These are phyloP conservation scores for Antheraea pernyi DNA, from an alignment of 1,140 invertebrate species.

Conservation along the genomic window DNA sequence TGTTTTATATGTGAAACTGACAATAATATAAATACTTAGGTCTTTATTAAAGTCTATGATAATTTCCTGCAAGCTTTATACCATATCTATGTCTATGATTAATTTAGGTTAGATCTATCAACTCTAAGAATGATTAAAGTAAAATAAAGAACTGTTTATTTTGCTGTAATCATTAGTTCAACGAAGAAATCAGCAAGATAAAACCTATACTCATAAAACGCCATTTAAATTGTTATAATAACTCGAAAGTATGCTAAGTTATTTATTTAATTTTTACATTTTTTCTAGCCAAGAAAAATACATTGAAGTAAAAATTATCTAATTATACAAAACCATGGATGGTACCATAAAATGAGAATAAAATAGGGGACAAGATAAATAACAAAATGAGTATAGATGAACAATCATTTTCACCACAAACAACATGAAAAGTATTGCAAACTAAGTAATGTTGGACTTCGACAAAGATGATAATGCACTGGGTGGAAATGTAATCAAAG, in stretches of 20 bases:
- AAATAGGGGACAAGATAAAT: constrained; percentile 40
- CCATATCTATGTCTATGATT: too few relatives aligned
- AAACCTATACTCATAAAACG: too few relatives aligned
- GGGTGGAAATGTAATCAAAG: constrained; percentile 77
- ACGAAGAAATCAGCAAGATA: too few relatives aligned
- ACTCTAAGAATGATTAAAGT: too few relatives aligned
- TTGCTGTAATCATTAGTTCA: too few relatives aligned
- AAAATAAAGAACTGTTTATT: too few relatives aligned
- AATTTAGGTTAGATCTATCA: too few relatives aligned
- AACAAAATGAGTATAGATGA: constrained; percentile 41
- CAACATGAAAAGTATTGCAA: constrained; percentile 52
- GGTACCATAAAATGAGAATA: constrained; percentile 65
- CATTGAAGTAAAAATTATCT: constrained; percentile 6
- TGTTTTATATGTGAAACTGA: too few relatives aligned
- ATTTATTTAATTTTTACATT: constrained; percentile 16
- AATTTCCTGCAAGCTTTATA: too few relatives aligned
- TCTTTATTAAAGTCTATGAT: too few relatives aligned
- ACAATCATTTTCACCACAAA: constrained; percentile 33
- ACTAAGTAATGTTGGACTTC: constrained; percentile 61
- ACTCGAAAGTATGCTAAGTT: background rate
- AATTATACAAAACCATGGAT: constrained; percentile 57
- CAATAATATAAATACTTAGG: too few relatives aligned
- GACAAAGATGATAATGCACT: constrained; percentile 55
- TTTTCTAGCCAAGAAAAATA: constrained; percentile 23
- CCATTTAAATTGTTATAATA: too few relatives aligned